Evolutionary conservation across 2,888 invertebrate genomes (phyloP), one percentile per base, ranked within the genome.

Genomic region (Doris montereyensis): DNA sequence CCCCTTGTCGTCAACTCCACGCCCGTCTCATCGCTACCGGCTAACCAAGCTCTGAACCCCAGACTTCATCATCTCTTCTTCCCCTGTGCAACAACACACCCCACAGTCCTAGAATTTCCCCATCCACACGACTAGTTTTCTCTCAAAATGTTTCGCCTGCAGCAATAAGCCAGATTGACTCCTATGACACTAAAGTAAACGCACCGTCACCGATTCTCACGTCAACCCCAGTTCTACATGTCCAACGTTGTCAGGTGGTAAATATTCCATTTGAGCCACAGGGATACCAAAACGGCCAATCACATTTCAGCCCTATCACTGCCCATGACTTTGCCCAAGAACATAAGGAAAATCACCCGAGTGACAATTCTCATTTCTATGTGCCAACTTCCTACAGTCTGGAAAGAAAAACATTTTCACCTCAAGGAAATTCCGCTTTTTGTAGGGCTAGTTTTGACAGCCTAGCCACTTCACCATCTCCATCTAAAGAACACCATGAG

Each of bases 121-220:
- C 58, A 58, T 24, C 58, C 58, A 58, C 58, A 2, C 24, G 21
- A 2, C 21, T 24, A 2, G 58, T 58, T 8, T 58, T 21, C 58
- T 24, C 58, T 21, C 58, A 8, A 3, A 8, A 24, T 3, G 10
- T 58, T 4, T 58, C 58, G 2, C n/a, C 3, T 2, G 2, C 58
- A n/a, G n/a, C n/a, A n/a, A n/a, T n/a, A n/a, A n/a, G n/a, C n/a
- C n/a, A n/a, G n/a, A n/a, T n/a, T n/a, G n/a, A n/a, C n/a, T n/a
- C n/a, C n/a, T n/a, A n/a, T n/a, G n/a, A n/a, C n/a, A n/a, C n/a
- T n/a, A n/a, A n/a, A n/a, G n/a, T n/a, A n/a, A n/a, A n/a, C n/a
- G n/a, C n/a, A 17, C 30, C 52, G 5, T 79, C 79, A 34, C 79
- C 79, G n/a, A 60, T 71, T 13, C 70, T 52, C 21, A 62, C 75